Conservation (phyloP, 2,797 vertebrate species). For the Hafferia zeledoni region DNA sequence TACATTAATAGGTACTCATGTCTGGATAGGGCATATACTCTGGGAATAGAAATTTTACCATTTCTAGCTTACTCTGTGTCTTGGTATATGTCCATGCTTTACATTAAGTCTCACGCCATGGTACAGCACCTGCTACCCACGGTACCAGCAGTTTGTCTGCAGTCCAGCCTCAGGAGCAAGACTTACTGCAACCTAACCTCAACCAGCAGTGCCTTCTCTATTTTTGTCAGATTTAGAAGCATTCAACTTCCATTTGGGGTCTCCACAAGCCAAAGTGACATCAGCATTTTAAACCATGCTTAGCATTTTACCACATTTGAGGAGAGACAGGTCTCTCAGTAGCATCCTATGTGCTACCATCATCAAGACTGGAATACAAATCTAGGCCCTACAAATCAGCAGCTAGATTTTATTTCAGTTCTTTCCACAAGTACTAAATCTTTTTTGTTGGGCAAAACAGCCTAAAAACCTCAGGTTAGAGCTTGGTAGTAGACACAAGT, state of each 20-base stretch:
- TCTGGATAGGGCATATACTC: background rate
- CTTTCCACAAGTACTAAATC: background rate
- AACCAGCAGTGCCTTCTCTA: background rate
- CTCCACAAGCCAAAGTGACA: background rate
- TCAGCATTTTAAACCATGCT: background rate
- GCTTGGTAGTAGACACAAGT: background rate
- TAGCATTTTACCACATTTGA: background rate
- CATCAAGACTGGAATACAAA: background rate
- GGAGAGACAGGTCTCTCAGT: background rate
- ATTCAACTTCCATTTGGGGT: background rate
- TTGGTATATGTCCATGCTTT: background rate
- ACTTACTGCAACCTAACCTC: background rate
- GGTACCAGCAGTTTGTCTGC: background rate
- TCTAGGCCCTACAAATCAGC: background rate
- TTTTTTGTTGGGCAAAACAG: background rate
- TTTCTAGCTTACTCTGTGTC: background rate
- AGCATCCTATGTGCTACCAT: background rate
- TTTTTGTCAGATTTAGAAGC: background rate
- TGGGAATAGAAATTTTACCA: background rate
- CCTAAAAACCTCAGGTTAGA: background rate
- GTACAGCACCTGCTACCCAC: background rate
- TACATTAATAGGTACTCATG: background rate
- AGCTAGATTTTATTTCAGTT: background rate
- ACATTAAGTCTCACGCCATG: background rate
- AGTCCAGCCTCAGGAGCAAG: background rate